Evolutionary conservation across 2,797 vertebrate species (phyloP).

Genomic region (Manis crassicaudata): DNA sequence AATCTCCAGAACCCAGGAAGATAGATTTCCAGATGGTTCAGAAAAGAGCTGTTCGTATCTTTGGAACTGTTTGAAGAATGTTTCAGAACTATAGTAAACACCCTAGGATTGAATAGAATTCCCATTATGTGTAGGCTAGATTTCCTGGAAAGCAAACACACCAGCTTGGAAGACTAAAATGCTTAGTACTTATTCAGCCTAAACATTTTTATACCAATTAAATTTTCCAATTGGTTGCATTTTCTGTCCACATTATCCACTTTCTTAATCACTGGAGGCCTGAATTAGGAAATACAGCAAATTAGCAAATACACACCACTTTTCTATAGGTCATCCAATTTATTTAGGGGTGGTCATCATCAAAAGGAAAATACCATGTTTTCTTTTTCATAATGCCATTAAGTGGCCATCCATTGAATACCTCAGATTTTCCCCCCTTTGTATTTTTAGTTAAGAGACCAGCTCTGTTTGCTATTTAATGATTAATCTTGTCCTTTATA

Average conservation of each 20-base stretch:
- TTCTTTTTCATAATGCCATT: neutral
- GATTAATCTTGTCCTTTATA: neutral
- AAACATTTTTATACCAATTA: neutral
- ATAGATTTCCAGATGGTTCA: neutral
- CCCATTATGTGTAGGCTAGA: neutral
- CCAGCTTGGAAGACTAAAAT: neutral
- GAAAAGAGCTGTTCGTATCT: neutral
- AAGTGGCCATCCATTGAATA: neutral
- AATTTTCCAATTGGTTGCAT: neutral
- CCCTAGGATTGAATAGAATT: neutral
- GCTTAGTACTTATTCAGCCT: constrained; percentile 11
- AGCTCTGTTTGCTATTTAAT: neutral
- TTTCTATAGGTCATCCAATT: neutral
- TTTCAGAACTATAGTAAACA: neutral
- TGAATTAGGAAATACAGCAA: neutral
- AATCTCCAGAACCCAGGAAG: neutral
- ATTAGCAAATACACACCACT: neutral
- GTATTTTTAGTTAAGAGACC: neutral
- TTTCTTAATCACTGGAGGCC: neutral
- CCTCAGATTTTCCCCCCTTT: neutral
- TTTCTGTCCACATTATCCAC: neutral
- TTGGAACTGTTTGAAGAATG: neutral
- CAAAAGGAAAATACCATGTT: neutral
- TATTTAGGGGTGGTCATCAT: neutral
- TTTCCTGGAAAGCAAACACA: constrained; percentile 16